Base-by-base conservation (phyloP, 2,888 invertebrate species). In the Epiblema foenella region DNA sequence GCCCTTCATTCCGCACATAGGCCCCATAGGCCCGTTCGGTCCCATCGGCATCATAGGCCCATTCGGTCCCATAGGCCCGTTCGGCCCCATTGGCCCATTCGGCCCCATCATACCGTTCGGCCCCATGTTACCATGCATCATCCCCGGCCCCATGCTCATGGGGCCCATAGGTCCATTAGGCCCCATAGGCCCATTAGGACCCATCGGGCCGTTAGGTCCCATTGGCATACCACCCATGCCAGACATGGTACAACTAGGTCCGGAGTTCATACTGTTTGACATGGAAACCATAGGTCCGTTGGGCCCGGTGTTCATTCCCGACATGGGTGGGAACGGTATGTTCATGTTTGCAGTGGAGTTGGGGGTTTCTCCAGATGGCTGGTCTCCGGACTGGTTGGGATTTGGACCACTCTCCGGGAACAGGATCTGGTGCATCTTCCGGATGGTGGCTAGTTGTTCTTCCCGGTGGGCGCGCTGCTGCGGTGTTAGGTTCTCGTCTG, bases 401-500 rank as follows among this genome's bases (percentile, higher is more conserved):
- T 86, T 85, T 73, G 82, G 85, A 0, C 91, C 91, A 68, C 96
- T 96, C 83, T 98, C 98, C 0, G 98, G 98, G 91, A 98, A 98
- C 69, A 99, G 90, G 94, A 98, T 96, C 86, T 98, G 97, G 80
- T 98, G 97, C 96, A 99, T 98, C 93, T 98, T 98, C 75, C 97
- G 93, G 69, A 99, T 95, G 73, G 97, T 98, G 7, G 98, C 98
- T 63, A 99, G 93, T 82, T 98, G 97, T 83, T 98, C 98, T 89
- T 98, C 98, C 73, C 99, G 95, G 86, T 98, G 98, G 75, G 98
- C 98, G 68, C 98, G 95, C 87, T 99, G 99, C 86, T 99, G 98
- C 46, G 99, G 98, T 67, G 99, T 99, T 79, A 99, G 94, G 90
- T 98, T 98, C 91, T 99, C 99, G 90, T 98, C 98, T 78, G 98